These are phyloP conservation scores for Perca schrenkii DNA, from an alignment of 2,113 vertebrate species.

Conservation along the genomic window DNA sequence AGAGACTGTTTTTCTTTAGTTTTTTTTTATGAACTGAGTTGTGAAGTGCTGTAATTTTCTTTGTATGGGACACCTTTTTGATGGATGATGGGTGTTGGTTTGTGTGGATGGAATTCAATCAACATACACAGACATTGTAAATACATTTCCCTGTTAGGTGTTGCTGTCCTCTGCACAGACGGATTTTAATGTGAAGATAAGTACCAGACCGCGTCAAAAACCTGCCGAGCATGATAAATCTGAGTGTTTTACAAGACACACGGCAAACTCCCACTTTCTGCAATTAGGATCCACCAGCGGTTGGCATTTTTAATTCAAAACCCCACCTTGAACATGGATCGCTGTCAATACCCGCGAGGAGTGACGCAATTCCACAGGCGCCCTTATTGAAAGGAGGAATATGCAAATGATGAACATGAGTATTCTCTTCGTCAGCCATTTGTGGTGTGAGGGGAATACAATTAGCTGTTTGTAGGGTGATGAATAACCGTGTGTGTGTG, in stretches of 20 bases:
- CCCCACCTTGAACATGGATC: background rate
- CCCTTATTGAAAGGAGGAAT: conserved; percentile 33
- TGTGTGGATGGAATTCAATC: background rate
- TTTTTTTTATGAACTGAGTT: background rate
- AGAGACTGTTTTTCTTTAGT: background rate
- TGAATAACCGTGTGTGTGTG: background rate
- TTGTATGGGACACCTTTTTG: background rate
- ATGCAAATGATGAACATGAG: conserved; percentile 50
- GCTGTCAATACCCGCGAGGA: background rate
- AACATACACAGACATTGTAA: background rate
- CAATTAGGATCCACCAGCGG: background rate
- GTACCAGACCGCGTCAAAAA: background rate
- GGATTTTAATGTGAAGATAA: background rate
- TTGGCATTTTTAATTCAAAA: conserved; percentile 36
- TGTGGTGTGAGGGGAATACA: conserved; percentile 31
- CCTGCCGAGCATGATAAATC: background rate
- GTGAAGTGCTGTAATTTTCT: background rate
- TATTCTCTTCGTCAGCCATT: background rate
- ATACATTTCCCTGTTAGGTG: background rate
- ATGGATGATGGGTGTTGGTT: background rate
- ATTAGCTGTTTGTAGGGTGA: too few relatives aligned
- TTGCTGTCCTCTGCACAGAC: background rate
- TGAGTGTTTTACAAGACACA: conserved; percentile 3
- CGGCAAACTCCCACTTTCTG: background rate
- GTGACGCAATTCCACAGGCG: background rate